Conservation (phyloP, 2,797 vertebrate genomes). For the Prionace glauca region DNA sequence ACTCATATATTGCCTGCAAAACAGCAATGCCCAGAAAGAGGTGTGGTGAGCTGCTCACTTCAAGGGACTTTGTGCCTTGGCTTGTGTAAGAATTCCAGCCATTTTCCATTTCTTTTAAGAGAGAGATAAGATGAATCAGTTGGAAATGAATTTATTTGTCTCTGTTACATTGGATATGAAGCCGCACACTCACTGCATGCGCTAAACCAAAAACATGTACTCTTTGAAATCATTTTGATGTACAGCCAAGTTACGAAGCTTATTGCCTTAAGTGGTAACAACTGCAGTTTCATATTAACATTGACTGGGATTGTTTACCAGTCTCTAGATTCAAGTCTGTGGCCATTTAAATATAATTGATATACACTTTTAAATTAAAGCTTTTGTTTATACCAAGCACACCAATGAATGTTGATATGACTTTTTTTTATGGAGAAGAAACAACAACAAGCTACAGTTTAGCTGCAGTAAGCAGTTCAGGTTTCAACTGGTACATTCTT, state of each 20-base stretch:
- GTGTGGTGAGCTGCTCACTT: background rate
- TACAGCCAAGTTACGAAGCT: conserved; percentile 23
- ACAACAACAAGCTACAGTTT: background rate
- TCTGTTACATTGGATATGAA: background rate
- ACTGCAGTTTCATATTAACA: background rate
- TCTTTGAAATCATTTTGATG: background rate
- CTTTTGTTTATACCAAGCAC: background rate
- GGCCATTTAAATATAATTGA: background rate
- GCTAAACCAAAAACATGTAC: conserved; percentile 9
- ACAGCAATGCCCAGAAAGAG: background rate
- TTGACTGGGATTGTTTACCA: conserved; percentile 11
- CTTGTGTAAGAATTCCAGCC: background rate
- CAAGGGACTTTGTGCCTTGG: background rate
- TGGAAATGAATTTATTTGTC: background rate
- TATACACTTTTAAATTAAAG: background rate
- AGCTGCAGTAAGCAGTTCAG: background rate
- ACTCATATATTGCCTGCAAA: background rate
- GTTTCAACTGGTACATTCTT: background rate
- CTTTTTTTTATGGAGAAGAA: background rate
- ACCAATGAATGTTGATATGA: background rate
- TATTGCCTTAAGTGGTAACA: conserved; percentile 32
- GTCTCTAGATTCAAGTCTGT: background rate
- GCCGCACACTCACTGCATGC: background rate
- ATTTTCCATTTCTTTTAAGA: background rate
- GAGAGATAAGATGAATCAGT: background rate